Base-by-base conservation (phyloP, 2,888 invertebrate species). In the Volucella inanis region DNA sequence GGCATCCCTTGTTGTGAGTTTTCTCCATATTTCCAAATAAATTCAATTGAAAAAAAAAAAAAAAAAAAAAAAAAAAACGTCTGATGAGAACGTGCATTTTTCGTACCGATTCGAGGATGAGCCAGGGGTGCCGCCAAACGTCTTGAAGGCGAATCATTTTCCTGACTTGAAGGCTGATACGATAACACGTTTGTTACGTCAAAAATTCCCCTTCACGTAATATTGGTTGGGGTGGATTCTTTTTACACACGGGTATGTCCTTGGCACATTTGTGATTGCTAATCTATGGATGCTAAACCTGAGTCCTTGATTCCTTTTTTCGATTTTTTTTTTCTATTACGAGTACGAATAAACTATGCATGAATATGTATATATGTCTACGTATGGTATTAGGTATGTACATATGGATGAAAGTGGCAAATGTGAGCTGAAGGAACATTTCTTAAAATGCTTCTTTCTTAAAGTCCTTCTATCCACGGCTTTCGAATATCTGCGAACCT, bases 201-300 rank as follows among this genome's bases (percentile, higher is more conserved):
- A 50, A 65, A 45, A 74, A 38, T 31, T 14, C 38, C 65, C 8
- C 49, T 31, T 64, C 39, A 15, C 67, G 54, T 64, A 49, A 52
- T 64, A 31, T 67, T 39, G 9, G 8, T 57, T 38, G 47, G 15
- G 45, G 45, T 65, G 39, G 15, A 39, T 61, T 22, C 49, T 49
- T 57, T 47, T 62, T 67, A 43, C 67, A 61, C 47, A 74, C 54
- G 62, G 6, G 6, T 31, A 43, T 75, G 80, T 75, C 80, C 80
- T 80, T 80, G 80, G 68, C 80, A 80, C 67, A 80, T 75, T 68
- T 80, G 75, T 68, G 68, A 75, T 80, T 80, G 68, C 74, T 75
- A 67, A 68, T 68, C 68, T 62, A 22, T 39, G 55, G 61, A 55
- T 49, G 75, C 67, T 18, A 68, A 75, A 75, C 55, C 61, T 12